Evolutionary conservation across 92 coral and sea anemone species (phyloP), one percentile per base, ranked within the genome.

Genomic region (Parazoanthus atlanticus): DNA sequence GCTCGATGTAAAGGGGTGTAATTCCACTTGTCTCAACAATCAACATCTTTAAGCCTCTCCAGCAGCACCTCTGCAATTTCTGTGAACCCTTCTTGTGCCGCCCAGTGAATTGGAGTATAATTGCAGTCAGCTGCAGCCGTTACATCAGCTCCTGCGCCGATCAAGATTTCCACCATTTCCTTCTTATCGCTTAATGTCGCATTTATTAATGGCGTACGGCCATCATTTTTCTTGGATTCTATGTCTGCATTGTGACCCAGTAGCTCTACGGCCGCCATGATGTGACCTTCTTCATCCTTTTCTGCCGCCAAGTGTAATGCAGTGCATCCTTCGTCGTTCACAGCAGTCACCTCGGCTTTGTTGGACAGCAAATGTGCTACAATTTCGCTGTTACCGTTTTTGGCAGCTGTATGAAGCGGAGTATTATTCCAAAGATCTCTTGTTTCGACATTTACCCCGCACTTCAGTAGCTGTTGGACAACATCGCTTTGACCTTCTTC

Each of bases 281-380:
- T 5, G 46, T 80, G 85, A 56, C 65, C 47, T 80, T 58, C 47
- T 30, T 21, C 46, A 34, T 52, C 85, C 3, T 58, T 3, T 3
- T 52, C 56, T 29, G 85, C 74, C 41, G 85, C 73, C 41, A 80
- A 65, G 11, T 80, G 73, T 6, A 80, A n/a, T 43, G 85, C 85
- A 54, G 74, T 80, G 29, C 21, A 1, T 31, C 74, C 85, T 16
- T 80, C 21, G 47, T 80, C 52, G 1, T n/a, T 80, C 46, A 61
- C 73, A 38, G 74, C 85, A 56, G 46, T 21, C 4, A 36, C 38
- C 2, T 36, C 38, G 0, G 38, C 38, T 36, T 23, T 38, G 26
- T 11, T 58, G 21, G 73, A 30, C n/a, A 31, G 32, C 85, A 80
- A 80, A 23, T 52, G 31, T n/a, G 26, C 64, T 23, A 36, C 71